Percentiles rank a stretch among this genome's conserved stretches.
These are phyloP conservation scores for Eulemur coronatus DNA, from an alignment of 2,797 vertebrate species.

Conservation along the genomic window DNA sequence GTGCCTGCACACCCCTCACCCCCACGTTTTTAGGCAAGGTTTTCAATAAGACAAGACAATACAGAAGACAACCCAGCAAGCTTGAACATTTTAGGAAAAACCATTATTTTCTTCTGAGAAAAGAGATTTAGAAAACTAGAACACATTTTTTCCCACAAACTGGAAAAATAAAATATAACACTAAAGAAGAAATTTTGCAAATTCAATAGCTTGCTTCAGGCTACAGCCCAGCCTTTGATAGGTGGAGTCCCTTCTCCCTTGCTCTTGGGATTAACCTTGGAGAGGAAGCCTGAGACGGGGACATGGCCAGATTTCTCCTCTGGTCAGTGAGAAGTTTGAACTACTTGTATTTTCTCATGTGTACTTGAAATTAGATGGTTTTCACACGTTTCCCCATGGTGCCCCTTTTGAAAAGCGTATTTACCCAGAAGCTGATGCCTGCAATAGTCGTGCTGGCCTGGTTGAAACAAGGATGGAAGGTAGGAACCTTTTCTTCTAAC, in stretches of 20 bases:
- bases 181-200: neutral
- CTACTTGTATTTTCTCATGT: neutral
- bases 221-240: neutral
- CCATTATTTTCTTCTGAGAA: neutral
- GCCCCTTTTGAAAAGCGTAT: neutral
- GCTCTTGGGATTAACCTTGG: neutral
- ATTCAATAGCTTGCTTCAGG: neutral
- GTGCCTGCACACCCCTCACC: fast-evolving
- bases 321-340: neutral
- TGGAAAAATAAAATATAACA: neutral
- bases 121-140: neutral
- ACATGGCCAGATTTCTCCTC: neutral
- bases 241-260: neutral
- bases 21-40: fast-evolving
- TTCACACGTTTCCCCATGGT: neutral
- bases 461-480: neutral
- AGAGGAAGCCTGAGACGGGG: neutral
- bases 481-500: neutral
- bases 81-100: neutral
- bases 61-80: neutral
- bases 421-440: neutral
- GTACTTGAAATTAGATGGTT: neutral
- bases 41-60: neutral
- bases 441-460: neutral
- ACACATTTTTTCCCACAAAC: neutral